These are phyloP conservation scores for Onychomys leucogaster DNA, from an alignment of 2,797 vertebrate genomes.

Conservation along the genomic window DNA sequence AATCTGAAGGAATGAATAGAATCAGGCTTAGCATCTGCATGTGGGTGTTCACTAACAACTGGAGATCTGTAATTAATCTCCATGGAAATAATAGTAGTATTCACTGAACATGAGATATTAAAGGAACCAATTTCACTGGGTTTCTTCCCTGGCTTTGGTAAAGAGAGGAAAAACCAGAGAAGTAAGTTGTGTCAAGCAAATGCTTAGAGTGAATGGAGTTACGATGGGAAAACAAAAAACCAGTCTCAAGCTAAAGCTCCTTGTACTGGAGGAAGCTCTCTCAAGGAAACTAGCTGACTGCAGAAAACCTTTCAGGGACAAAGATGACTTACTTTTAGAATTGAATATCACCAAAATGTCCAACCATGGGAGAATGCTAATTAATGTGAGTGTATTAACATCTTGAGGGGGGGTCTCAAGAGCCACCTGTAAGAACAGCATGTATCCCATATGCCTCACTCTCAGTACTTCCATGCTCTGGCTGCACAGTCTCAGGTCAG, in stretches of 20 bases:
- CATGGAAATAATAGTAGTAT: neutral
- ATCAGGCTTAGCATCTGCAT: neutral
- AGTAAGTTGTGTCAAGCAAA: neutral
- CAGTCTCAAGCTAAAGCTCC: neutral
- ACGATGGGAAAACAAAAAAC: neutral
- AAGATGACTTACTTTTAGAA: neutral
- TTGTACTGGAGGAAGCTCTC: neutral
- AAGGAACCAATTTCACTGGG: neutral
- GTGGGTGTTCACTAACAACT: neutral
- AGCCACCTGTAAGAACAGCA: neutral
- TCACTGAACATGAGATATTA: neutral
- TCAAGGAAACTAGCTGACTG: neutral
- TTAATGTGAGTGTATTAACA: neutral
- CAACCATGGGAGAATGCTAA: neutral
- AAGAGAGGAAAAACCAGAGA: neutral
- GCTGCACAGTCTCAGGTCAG: neutral
- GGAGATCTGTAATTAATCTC: neutral
- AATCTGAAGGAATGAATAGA: neutral
- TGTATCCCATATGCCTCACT: rapidly evolving
- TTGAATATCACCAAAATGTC: neutral
- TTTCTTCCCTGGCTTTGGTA: neutral
- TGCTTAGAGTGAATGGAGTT: neutral
- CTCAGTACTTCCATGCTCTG: neutral
- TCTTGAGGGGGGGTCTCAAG: neutral
- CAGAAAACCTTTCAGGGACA: neutral